Percentiles rank a stretch among this genome's conserved stretches.
Evolutionary conservation across 1,140 invertebrate species (phyloP).

Genomic region (Caenorhabditis latens): DNA sequence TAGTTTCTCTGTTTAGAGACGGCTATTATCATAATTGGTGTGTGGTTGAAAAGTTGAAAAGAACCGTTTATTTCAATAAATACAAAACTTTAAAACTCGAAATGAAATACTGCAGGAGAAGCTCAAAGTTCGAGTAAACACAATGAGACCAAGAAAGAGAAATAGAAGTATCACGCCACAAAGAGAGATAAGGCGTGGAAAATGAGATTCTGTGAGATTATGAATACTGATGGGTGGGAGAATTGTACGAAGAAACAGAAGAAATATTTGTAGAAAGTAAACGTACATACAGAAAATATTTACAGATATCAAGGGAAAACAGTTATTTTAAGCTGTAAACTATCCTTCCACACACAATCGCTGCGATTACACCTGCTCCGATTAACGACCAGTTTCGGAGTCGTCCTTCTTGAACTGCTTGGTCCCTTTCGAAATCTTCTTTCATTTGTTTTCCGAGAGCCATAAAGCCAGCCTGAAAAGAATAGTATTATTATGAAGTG

Average conservation of each 20-base stretch:
- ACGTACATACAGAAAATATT: slow-evolving; percentile 2
- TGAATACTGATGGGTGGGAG: not conserved
- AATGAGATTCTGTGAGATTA: slow-evolving; percentile 29
- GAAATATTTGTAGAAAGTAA: not conserved
- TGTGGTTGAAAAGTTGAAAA: not conserved
- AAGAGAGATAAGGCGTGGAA: not conserved
- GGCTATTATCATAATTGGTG: slow-evolving; percentile 19
- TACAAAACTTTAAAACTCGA: slow-evolving; percentile 25
- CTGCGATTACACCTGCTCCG: not conserved
- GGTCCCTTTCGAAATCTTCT: not conserved
- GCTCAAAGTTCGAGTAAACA: not conserved
- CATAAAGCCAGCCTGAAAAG: slow-evolving; percentile 58
- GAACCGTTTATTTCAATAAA: slow-evolving; percentile 46
- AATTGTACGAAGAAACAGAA: not conserved
- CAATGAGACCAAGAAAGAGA: slow-evolving; percentile 3
- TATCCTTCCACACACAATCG: not conserved
- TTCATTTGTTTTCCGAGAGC: slow-evolving; percentile 26
- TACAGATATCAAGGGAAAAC: not conserved
- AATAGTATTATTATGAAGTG: not conserved
- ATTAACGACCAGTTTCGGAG: slow-evolving; percentile 15
- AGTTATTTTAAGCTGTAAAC: slow-evolving; percentile 1
- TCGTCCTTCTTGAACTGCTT: slow-evolving; percentile 17
- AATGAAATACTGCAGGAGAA: not conserved
- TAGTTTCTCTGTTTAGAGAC: not conserved
- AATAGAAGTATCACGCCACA: not conserved